These are phyloP conservation scores for Drosophila paulistorum DNA, from an alignment of 1,140 invertebrate species.

Conservation along the genomic window DNA sequence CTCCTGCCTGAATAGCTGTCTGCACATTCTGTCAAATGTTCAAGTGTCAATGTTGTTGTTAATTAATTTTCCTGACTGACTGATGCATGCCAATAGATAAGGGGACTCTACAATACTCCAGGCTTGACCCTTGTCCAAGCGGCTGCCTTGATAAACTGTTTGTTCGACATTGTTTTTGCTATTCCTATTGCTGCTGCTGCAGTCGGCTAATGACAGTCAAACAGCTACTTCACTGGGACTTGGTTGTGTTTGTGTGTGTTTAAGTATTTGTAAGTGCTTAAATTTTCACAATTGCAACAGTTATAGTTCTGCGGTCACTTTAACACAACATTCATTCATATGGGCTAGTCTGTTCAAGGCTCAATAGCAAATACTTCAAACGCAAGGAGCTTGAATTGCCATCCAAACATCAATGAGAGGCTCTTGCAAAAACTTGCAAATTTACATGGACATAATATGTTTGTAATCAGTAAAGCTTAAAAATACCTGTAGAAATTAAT, in stretches of 20 bases:
- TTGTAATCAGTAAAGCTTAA: neutral
- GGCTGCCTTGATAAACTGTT: constrained; percentile 48
- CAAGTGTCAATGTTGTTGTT: constrained; percentile 80
- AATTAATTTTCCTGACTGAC: constrained; percentile 76
- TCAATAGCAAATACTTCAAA: constrained; percentile 1
- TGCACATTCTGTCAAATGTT: constrained; percentile 71
- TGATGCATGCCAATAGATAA: constrained; percentile 78
- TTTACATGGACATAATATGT: neutral
- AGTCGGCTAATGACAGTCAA: constrained; percentile 70
- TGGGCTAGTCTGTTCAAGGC: neutral
- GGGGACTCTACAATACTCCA: constrained; percentile 27
- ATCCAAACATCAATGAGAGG: neutral
- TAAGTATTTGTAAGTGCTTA: constrained; percentile 55
- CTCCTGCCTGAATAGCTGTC: constrained; percentile 36
- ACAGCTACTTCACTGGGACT: constrained; percentile 48
- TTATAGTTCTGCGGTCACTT: constrained; percentile 24
- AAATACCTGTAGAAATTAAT: neutral
- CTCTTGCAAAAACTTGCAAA: neutral
- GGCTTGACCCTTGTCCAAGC: constrained; percentile 50
- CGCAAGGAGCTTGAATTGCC: constrained; percentile 1
- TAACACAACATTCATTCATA: neutral
- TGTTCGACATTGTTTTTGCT: constrained; percentile 42
- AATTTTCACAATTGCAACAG: constrained; percentile 63
- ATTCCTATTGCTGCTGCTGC: constrained; percentile 26
- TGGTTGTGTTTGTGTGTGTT: constrained; percentile 44